phyloP scores from a whole-genome alignment of 2,797 vertebrate species.

The Orientallactaga sibirica region DNA sequence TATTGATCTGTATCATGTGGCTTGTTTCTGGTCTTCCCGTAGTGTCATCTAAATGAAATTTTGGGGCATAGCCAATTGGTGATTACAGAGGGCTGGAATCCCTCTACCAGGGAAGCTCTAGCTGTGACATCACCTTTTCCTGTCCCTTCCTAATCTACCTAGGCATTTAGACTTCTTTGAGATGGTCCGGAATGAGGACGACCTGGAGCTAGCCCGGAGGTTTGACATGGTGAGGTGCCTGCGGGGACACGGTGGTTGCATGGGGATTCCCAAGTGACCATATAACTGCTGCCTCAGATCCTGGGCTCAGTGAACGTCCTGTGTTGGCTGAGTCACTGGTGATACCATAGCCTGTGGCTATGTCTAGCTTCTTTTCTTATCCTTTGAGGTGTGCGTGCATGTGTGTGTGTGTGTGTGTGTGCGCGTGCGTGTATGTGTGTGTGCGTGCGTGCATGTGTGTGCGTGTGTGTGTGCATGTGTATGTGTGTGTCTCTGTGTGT shows the following conservation, averaged over 20 bases:
- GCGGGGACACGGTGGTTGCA: accelerated
- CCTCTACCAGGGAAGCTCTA: not conserved
- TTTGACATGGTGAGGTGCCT: conserved; percentile 93
- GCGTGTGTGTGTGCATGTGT: too few species aligned
- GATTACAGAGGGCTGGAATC: not conserved
- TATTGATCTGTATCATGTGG: not conserved
- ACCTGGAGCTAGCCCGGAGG: conserved; percentile 95
- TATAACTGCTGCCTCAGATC: too few species aligned
- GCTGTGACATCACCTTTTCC: not conserved
- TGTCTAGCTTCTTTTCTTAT: not conserved
- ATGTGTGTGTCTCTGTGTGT: too few species aligned
- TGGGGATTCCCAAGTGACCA: not conserved
- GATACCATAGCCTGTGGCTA: not conserved
- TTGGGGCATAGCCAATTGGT: not conserved
- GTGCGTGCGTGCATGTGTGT: too few species aligned
- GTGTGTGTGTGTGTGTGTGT: too few species aligned
- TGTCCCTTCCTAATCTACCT: not conserved
- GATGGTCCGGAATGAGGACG: conserved; percentile 99
- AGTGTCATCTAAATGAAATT: not conserved
- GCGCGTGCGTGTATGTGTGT: too few species aligned
- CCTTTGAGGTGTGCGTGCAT: too few species aligned
- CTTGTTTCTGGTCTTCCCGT: not conserved
- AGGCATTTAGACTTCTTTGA: conserved; percentile 99
- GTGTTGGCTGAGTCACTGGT: not conserved
- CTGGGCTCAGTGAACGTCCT: not conserved